Percentiles rank a stretch among this genome's conserved stretches.
These are phyloP conservation scores for Poeciliopsis turrubarensis DNA, from an alignment of 2,113 vertebrate species.

Conservation along the genomic window DNA sequence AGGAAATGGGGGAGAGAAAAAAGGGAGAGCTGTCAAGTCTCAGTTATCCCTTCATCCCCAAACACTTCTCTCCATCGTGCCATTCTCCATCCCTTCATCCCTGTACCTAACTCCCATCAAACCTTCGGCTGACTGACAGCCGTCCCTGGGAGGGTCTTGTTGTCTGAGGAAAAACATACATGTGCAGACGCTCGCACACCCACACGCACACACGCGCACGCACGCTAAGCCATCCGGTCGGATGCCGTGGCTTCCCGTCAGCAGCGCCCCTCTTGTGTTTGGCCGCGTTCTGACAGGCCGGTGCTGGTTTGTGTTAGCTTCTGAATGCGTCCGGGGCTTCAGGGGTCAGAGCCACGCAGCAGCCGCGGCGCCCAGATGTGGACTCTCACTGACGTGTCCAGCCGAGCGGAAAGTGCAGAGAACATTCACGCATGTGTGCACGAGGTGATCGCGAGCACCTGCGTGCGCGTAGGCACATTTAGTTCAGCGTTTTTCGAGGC, in stretches of 20 bases:
- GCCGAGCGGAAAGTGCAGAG: constrained; percentile 47
- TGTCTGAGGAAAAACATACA: constrained; percentile 38
- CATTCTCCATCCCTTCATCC: constrained; percentile 55
- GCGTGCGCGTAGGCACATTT: not conserved
- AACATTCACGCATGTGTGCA: constrained; percentile 30
- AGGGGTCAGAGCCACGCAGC: constrained; percentile 52
- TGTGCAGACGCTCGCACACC: constrained; percentile 8
- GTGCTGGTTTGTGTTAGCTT: constrained; percentile 46
- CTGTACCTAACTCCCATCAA: constrained; percentile 49
- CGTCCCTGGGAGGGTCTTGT: constrained; percentile 52
- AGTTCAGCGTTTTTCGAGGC: not conserved
- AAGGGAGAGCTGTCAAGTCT: constrained; percentile 59
- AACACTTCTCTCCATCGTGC: constrained; percentile 41
- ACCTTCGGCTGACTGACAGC: constrained; percentile 69
- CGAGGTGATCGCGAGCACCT: constrained; percentile 49
- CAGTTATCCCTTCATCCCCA: constrained; percentile 63
- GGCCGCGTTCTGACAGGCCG: constrained; percentile 63
- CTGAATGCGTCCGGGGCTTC: constrained; percentile 53
- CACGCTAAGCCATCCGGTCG: constrained; percentile 42
- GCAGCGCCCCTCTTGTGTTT: constrained; percentile 44
- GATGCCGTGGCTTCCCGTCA: constrained; percentile 51
- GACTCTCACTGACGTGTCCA: constrained; percentile 60
- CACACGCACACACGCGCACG: constrained; percentile 18
- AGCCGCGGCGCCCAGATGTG: constrained; percentile 63
- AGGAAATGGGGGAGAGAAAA: constrained; percentile 31